Evolutionary conservation across 2,888 invertebrate genomes (phyloP), one percentile per base, ranked within the genome.

Genomic region (Galerucella nymphaeae): DNA sequence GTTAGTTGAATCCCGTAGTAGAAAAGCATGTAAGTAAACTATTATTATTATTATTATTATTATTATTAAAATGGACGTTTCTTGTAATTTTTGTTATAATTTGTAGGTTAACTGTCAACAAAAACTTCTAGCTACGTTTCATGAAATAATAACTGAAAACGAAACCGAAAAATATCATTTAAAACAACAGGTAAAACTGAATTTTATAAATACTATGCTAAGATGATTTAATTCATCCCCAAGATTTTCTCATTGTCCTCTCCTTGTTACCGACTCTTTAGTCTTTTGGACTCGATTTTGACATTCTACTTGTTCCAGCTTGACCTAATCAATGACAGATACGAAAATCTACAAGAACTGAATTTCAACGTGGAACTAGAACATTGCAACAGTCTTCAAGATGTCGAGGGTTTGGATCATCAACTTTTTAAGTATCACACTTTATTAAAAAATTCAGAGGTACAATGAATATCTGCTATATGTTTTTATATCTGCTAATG

Each of bases 331-430:
- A 13, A 45, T 38, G 66, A 72, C 18, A 77, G 76, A 64, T 77
- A 78, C 48, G 76, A 76, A 62, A 53, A 74, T 58, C 72, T 87
- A 45, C 81, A 83, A 77, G 85, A 87, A 61, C 73, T 82, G 30
- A 85, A 84, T 77, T 82, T 85, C 50, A 79, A 81, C 53, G 75
- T 86, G 45, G 86, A 86, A 81, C 79, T 85, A n/a, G 83, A 83
- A 23, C 83, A 85, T 70, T 85, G 85, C 71, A 80, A 83, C 67
- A 82, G 79, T 64, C 73, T 84, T 13, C 86, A 86, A 76, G 86
- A 87, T 76, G 74, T 85, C 13, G 81, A 82, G 48, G 77, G 83
- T 62, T 78, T 85, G 69, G 86, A 86, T 74, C 76, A 79, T 53
- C 83, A 83, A 72, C 73, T 86, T 42, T 72, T 79, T 71, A 85